Evolutionary conservation across 2,888 invertebrate genomes (phyloP), one percentile per base, ranked within the genome.

Genomic region (Rhagonycha fulva): DNA sequence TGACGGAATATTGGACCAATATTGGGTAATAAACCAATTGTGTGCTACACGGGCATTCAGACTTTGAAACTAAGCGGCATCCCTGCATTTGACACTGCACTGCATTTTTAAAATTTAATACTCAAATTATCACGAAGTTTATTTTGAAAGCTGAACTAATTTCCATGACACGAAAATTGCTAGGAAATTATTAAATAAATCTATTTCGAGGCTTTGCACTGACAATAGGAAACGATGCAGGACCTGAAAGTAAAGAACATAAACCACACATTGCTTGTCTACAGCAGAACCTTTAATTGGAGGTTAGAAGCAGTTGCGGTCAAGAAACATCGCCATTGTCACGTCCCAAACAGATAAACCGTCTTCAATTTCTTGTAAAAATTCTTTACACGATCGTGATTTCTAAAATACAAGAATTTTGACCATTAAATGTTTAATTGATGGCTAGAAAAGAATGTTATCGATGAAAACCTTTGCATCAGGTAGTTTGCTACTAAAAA

Each of bases 251-350:
- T 80, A 76, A 75, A 78, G 81, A 77, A 80, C 80, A 79, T 80
- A 80, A 80, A 80, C 80, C 81, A 80, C 80, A 80, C 78, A 79
- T 78, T 81, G 80, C 80, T 47, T 77, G 79, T 78, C 80, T 73
- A 79, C 80, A 79, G 76, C 82, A 81, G 80, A 81, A 80, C 80
- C 81, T 81, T 82, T 82, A 82, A 82, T 82, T 82, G 81, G 81
- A 81, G 81, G 82, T 81, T 82, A 76, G 81, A 80, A 81, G 80
- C 79, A 72, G 80, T 81, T 79, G 81, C 77, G 80, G 79, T 76
- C 80, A 80, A 79, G 82, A 81, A 82, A 82, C 80, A 78, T 80
- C 77, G 82, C 82, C 81, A 82, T 83, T 82, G 83, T 83, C 83
- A 83, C 84, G 83, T 84, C 82, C 79, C 77, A 77, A 82, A 79